Base-by-base conservation (phyloP, 2,113 vertebrate genomes). In the Etheostoma cragini region DNA sequence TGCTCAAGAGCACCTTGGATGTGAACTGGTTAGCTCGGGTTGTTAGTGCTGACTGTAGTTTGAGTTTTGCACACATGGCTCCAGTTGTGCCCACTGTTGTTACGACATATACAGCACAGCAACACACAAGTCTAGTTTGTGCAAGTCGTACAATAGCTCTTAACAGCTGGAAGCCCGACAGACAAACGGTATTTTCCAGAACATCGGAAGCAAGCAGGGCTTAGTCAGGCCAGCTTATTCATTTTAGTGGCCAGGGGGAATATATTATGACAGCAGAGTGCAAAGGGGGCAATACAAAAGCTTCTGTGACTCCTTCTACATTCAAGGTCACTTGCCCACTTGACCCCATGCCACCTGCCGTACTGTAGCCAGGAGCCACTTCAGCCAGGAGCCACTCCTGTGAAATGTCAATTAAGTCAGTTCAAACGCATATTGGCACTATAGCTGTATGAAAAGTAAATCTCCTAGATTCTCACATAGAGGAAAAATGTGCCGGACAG, bases 331-430 rank as follows among this genome's bases (percentile, higher is more conserved):
- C 26, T 35, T 77, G 56, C 33, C 56, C 54, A 62, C 53, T 50
- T 21, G 56, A 50, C 54, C 24, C 19, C 6, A 0, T 63, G 38
- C 63, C 75, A 83, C 56, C 54, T 72, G 46, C 72, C 21, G 19
- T 46, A 26, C 70, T 72, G 12, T 19, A 76, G 50, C 24, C 30
- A 30, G 30, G 30, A 30, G 30, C 3, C 30, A 30, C 30, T 63
- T 80, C 76, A 80, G 42, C 61, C 45, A 30, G 54, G 16, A 57
- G 46, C 56, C 38, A 46, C 30, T 72, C 17, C 30, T 62, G 61
- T 83, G 72, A 72, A 79, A 54, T 67, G 57, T 50, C 33, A 67
- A 38, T 11, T 17, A n/a, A 22, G 26, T 45, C 62, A 61, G 46
- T 46, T 69, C 53, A 56, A 71, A 64, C n/a, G 64, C 42, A 72